A percentile compares a stretch with the other conserved stretches of the same genome.
Evolutionary conservation across 92 coral and sea anemone genomes (phyloP).

Genomic region (Siderastrea siderea): DNA sequence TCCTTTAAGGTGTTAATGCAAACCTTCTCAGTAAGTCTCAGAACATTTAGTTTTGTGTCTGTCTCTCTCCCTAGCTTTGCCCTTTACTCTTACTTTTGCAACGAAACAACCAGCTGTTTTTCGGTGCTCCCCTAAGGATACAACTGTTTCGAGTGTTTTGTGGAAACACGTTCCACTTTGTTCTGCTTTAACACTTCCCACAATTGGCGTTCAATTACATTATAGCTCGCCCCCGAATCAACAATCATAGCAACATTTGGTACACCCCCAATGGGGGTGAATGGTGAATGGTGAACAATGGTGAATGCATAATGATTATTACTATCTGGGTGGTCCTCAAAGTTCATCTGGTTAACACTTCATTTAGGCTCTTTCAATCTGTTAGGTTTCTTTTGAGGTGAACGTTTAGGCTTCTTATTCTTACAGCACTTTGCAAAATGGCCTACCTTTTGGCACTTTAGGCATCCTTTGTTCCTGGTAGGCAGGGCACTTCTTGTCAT

Average conservation of each 20-base stretch:
- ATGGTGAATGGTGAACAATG: constrained; percentile 32
- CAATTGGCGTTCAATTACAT: constrained; percentile 62
- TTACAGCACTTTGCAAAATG: constrained; percentile 60
- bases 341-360: constrained; percentile 14
- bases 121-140: constrained; percentile 61
- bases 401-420: constrained; percentile 13
- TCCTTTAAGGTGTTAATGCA: neutral
- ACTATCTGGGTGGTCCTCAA: constrained; percentile 21
- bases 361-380: constrained; percentile 13
- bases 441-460: constrained; percentile 49
- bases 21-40: neutral
- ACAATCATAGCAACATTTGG: constrained; percentile 61
- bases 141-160: constrained; percentile 35
- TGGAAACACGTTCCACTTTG: constrained; percentile 55
- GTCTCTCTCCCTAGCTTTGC: constrained; percentile 1
- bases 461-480: constrained; percentile 45
- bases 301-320: constrained; percentile 60
- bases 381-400: constrained; percentile 6
- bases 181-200: constrained; percentile 60
- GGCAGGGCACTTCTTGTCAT: constrained; percentile 49
- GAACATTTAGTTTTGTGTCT: constrained; percentile 7
- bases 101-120: constrained; percentile 54
- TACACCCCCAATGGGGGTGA: constrained; percentile 54
- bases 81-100: constrained; percentile 21
- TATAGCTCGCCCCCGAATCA: constrained; percentile 77